Evolutionary conservation across 2,797 vertebrate genomes (phyloP).

Genomic region (Lepilemur septentrionalis): DNA sequence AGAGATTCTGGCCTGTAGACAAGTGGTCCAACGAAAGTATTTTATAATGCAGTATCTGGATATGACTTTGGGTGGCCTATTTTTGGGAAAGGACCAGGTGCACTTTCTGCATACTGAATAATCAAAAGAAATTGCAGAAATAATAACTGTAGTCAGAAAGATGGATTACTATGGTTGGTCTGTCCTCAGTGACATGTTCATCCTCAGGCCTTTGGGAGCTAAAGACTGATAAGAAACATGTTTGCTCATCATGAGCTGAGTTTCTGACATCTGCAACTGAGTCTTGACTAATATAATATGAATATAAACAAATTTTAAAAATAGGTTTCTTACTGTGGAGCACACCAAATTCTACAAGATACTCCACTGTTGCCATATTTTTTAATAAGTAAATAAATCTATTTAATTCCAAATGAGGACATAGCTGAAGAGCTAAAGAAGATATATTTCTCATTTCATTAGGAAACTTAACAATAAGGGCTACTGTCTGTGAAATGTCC

Average conservation of each 20-base stretch:
- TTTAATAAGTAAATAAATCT: not conserved
- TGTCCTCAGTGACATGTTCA: not conserved
- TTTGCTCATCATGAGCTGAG: not conserved
- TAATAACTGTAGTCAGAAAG: not conserved
- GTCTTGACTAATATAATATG: not conserved
- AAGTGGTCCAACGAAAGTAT: not conserved
- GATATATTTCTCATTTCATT: not conserved
- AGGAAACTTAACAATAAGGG: not conserved
- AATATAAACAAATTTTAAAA: not conserved
- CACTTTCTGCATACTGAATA: not conserved
- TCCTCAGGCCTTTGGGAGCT: not conserved
- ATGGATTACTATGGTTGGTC: not conserved
- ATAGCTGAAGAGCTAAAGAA: not conserved
- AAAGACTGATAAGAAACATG: not conserved
- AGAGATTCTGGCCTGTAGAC: not conserved
- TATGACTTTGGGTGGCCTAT: not conserved
- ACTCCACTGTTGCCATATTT: not conserved
- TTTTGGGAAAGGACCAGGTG: not conserved
- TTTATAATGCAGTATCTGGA: not conserved
- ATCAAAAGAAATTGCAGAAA: not conserved
- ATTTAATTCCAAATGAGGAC: not conserved
- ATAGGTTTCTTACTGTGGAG: not conserved
- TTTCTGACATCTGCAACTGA: not conserved
- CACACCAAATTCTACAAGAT: not conserved
- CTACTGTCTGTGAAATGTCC: not conserved